These are phyloP conservation scores for Petroica traversi DNA, from an alignment of 2,113 vertebrate species.

Conservation along the genomic window DNA sequence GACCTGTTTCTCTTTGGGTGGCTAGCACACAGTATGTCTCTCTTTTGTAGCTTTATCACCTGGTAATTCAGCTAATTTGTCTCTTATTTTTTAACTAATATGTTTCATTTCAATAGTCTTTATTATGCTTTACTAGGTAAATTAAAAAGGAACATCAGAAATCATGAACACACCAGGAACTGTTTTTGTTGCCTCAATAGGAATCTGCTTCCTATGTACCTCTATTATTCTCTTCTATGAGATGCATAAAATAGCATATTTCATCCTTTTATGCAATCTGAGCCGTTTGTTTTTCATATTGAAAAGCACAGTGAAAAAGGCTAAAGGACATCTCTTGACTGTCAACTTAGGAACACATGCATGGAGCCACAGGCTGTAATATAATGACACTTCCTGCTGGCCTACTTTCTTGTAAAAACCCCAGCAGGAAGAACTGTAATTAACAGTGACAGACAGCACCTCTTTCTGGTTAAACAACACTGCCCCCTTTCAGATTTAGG, in stretches of 20 bases:
- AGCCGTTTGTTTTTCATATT: background rate
- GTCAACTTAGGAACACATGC: slow-evolving; percentile 15
- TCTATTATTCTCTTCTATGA: background rate
- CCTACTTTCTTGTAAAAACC: slow-evolving; percentile 36
- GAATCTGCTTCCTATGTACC: background rate
- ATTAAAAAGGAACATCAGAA: background rate
- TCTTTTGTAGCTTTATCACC: background rate
- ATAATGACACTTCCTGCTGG: slow-evolving; percentile 57
- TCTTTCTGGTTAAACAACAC: background rate
- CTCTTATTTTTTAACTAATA: background rate
- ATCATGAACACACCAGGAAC: background rate
- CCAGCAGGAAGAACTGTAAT: slow-evolving; percentile 34
- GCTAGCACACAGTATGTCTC: background rate
- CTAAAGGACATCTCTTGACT: slow-evolving; percentile 8
- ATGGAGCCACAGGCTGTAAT: slow-evolving; percentile 41
- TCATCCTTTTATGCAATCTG: background rate
- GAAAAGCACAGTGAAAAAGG: slow-evolving; percentile 8
- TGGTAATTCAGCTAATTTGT: background rate
- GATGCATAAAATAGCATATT: background rate
- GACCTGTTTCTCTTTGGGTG: background rate
- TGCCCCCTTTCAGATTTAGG: background rate
- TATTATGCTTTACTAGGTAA: background rate
- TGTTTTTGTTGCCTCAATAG: background rate
- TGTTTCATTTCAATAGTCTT: background rate
- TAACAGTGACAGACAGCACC: background rate